Evolutionary conservation across 2,888 invertebrate species (phyloP), one percentile per base, ranked within the genome.

Genomic region (Eueremaeus valkanovi): DNA sequence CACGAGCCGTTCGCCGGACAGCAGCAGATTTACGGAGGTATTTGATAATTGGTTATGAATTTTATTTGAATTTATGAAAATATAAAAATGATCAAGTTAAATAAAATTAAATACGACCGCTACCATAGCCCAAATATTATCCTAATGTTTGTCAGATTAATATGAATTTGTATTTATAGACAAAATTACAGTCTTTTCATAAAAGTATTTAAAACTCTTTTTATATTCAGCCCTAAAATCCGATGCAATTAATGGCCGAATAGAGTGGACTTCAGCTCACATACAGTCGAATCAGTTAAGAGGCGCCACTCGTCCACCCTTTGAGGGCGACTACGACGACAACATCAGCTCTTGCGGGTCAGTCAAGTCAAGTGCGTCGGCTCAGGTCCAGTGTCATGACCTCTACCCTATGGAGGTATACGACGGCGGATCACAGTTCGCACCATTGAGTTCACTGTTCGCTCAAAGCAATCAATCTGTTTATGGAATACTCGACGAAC

Each of bases 341-440:
- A 66, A 73, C 21, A 42, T 51, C 40, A 74, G 70, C 24, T 74
- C 74, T 24, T 76, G 76, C 36, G 76, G 76, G 6, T 76, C 76
- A 29, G 75, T 74, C 3, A 74, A 74, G 45, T 74, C 76, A 5
- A 36, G 42, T 11, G 61, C 55, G 3, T 74, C 74, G 21, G 61
- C 74, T 31, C 76, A 76, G 61, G 76, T 76, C 24, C 76, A 76
- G 66, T 68, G 74, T 21, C 74, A 76, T 33, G 76, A 76, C 49
- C 51, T 76, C 21, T 76, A 76, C 40, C 76, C 76, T 24, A 76
- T 76, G 76, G 76, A 76, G 6, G 76, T 76, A 29, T 76, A 76
- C 29, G 76, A 76, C 45, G 66, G 66, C 36, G 66, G 66, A 18
- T 66, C 66, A 21, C 66, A 66, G 40, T 66, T 66, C 21, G 66